A percentile compares a stretch with the other conserved stretches of the same genome.
phyloP scores from a whole-genome alignment of 2,797 vertebrate genomes.

The Carcharodon carcharias region DNA sequence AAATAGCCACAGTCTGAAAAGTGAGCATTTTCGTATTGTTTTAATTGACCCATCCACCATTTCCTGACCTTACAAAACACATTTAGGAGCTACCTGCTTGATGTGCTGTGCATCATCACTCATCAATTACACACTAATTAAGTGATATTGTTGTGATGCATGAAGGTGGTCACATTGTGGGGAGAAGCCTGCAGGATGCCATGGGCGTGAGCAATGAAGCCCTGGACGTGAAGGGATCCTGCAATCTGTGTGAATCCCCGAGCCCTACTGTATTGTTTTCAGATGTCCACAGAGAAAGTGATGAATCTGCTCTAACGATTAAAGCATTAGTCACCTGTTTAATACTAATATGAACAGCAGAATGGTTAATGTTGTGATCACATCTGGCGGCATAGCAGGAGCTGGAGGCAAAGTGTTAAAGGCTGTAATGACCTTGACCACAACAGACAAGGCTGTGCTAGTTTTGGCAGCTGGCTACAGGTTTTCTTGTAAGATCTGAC shows the following conservation, averaged over 20 bases:
- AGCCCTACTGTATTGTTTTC: neutral
- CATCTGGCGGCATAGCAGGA: neutral
- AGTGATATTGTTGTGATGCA: neutral
- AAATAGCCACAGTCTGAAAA: neutral
- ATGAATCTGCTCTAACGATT: neutral
- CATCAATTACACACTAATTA: neutral
- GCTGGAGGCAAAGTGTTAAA: neutral
- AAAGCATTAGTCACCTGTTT: neutral
- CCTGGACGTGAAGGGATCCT: neutral
- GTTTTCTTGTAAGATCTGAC: slow-evolving; percentile 16
- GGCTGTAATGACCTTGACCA: neutral
- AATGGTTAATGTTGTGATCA: neutral
- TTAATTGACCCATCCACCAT: neutral
- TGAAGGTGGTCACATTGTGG: neutral
- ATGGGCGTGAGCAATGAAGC: neutral
- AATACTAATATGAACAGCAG: neutral
- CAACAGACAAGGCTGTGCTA: neutral
- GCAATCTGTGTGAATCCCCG: neutral
- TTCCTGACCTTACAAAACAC: neutral
- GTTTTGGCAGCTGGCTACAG: neutral
- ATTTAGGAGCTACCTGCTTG: neutral
- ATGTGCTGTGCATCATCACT: neutral
- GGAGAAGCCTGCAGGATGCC: neutral
- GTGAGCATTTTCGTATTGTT: neutral
- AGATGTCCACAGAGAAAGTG: neutral